Evolutionary conservation across 2,113 vertebrate species (phyloP).

Genomic region (Sylvilagus bachmani): DNA sequence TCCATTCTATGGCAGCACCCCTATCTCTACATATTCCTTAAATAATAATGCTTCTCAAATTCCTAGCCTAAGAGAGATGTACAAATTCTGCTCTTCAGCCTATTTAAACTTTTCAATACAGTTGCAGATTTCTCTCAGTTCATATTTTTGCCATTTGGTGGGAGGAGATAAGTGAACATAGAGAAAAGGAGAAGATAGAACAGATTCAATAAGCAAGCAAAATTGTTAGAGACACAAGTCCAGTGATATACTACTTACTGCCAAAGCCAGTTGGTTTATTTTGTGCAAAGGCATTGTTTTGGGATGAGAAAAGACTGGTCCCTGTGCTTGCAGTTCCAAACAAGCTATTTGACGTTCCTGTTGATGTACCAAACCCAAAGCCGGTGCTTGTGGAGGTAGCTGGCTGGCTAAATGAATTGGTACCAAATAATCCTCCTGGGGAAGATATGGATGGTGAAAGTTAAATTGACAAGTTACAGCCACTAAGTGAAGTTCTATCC

Average conservation of each 20-base stretch:
- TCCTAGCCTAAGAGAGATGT: neutral
- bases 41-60: constrained; percentile 32
- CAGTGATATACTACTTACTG: constrained; percentile 87
- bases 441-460: neutral
- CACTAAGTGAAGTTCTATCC: neutral
- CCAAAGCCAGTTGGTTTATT: constrained; percentile 95
- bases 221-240: neutral
- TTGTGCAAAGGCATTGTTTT: constrained; percentile 96
- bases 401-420: constrained; percentile 95
- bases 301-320: constrained; percentile 96
- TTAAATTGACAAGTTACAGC: neutral
- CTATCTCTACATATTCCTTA: neutral
- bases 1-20: neutral
- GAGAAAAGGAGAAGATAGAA: constrained; percentile 3
- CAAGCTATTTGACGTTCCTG: constrained; percentile 93
- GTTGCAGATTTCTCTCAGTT: constrained; percentile 37
- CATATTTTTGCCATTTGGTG: neutral
- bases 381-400: constrained; percentile 95
- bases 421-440: constrained; percentile 96
- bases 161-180: neutral
- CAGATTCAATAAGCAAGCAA: constrained; percentile 55
- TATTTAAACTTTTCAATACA: constrained; percentile 48
- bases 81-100: neutral
- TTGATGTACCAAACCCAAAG: constrained; percentile 95
- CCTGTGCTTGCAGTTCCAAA: constrained; percentile 94